phyloP scores from a whole-genome alignment of 2,113 vertebrate genomes.

The Mormyrus iriodes region DNA sequence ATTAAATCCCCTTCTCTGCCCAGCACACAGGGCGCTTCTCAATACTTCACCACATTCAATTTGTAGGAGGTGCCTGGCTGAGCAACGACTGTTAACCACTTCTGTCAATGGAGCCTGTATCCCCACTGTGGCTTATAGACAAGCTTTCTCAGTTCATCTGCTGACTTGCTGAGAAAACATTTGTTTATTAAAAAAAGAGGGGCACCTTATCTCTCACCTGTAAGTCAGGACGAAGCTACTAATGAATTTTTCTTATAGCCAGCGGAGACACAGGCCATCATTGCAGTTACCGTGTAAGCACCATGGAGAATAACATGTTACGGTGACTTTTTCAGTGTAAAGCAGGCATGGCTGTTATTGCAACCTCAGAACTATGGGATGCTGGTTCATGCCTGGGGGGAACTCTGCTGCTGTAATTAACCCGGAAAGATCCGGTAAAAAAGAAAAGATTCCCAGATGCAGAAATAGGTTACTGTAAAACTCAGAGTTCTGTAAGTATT shows the following conservation, averaged over 20 bases:
- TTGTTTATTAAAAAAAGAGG: background rate
- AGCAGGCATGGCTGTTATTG: background rate
- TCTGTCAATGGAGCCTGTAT: background rate
- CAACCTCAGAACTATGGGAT: background rate
- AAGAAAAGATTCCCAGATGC: background rate
- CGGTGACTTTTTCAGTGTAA: background rate
- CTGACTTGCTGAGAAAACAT: background rate
- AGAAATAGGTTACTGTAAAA: background rate
- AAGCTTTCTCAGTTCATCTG: background rate
- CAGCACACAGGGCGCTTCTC: background rate
- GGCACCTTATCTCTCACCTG: background rate
- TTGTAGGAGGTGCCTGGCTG: background rate
- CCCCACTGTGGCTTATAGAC: background rate
- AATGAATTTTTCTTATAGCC: background rate
- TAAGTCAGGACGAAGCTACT: background rate
- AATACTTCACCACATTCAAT: background rate
- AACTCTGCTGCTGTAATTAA: background rate
- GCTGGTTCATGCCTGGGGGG: background rate
- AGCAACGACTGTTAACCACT: background rate
- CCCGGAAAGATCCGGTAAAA: background rate
- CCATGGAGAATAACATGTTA: background rate
- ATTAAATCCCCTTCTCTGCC: slow-evolving; percentile 59
- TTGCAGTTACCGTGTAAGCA: background rate
- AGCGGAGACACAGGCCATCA: background rate
- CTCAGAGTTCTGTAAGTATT: background rate